Conservation (phyloP, 2,797 vertebrate genomes). For the Pelodytes ibericus region DNA sequence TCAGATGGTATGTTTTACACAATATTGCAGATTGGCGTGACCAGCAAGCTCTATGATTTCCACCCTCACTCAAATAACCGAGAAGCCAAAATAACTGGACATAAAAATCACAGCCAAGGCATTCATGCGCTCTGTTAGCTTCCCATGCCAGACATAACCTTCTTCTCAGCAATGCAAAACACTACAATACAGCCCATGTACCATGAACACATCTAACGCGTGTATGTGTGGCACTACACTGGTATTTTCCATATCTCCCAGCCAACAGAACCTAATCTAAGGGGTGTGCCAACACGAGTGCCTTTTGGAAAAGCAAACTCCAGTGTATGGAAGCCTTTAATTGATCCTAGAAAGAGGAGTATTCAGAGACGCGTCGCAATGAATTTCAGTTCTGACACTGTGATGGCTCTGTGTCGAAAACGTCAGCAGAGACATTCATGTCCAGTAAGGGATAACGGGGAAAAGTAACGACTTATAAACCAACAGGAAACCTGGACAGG, state of each 20-base stretch:
- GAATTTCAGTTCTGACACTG: conserved; percentile 68
- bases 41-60: conserved; percentile 47
- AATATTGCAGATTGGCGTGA: conserved; percentile 50
- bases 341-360: conserved; percentile 70
- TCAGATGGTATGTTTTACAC: conserved; percentile 51
- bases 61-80: conserved; percentile 26
- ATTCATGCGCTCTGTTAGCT: conserved; percentile 51
- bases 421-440: conserved; percentile 69
- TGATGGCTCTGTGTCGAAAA: conserved; percentile 65
- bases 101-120: conserved; percentile 55
- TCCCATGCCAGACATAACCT: conserved; percentile 56
- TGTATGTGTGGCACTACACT: conserved; percentile 48
- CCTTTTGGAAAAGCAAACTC: conserved; percentile 69
- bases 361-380: conserved; percentile 65
- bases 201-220: conserved; percentile 24
- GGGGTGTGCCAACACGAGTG: conserved; percentile 69
- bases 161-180: conserved; percentile 41
- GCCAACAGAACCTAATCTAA: conserved; percentile 70
- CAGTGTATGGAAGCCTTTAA: conserved; percentile 69
- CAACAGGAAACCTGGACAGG: too few species aligned
- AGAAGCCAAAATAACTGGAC: conserved; percentile 56
- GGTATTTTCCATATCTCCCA: conserved; percentile 59
- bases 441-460: conserved; percentile 67
- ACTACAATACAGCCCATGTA: conserved; percentile 45
- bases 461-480: conserved; percentile 35